phyloP scores from a whole-genome alignment of 2,797 vertebrate species.

The Smutsia gigantea region DNA sequence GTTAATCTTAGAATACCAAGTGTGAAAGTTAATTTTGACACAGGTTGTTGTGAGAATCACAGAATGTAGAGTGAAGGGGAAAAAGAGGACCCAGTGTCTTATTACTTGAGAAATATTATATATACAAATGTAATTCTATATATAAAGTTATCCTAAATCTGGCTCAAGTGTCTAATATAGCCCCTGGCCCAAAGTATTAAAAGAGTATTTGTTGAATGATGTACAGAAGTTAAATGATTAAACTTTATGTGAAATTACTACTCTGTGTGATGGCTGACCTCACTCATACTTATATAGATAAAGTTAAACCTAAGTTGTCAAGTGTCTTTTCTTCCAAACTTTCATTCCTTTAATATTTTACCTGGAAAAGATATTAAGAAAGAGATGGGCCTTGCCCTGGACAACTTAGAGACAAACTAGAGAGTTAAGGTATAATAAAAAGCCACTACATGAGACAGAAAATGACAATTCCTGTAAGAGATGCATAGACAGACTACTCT shows the following conservation, averaged over 20 bases:
- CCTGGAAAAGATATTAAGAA: constrained; percentile 8
- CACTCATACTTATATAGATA: background rate
- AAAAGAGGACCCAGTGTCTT: background rate
- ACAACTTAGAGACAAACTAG: background rate
- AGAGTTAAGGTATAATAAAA: background rate
- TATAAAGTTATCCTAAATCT: background rate
- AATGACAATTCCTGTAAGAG: background rate
- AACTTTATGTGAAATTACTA: background rate
- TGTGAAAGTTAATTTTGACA: constrained; percentile 42
- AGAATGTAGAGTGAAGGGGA: background rate
- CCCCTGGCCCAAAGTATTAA: background rate
- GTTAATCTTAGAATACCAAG: constrained; percentile 10
- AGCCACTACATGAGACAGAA: background rate
- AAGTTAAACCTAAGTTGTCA: constrained; percentile 32
- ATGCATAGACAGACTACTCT: background rate
- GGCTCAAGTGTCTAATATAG: background rate
- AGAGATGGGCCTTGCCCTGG: background rate
- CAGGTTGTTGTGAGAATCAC: background rate
- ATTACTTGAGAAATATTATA: background rate
- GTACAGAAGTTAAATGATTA: background rate
- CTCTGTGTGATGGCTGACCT: constrained; percentile 33
- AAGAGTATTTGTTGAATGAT: background rate
- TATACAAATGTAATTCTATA: background rate
- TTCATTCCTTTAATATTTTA: constrained; percentile 6
- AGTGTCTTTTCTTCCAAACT: background rate